Conservation (phyloP, 2,797 vertebrate genomes). For the Pampus argenteus region DNA sequence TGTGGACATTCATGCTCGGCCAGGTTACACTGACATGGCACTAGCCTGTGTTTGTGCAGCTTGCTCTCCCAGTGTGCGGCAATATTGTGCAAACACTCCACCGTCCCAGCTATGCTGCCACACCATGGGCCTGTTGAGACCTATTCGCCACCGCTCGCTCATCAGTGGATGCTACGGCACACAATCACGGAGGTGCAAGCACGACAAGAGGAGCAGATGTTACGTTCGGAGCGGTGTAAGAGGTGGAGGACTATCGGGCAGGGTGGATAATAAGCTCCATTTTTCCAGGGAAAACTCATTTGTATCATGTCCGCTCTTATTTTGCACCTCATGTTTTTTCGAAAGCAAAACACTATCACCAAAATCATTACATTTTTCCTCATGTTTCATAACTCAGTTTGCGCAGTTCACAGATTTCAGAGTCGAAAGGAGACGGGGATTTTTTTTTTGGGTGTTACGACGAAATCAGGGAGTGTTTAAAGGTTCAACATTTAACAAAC, state of each 20-base stretch:
- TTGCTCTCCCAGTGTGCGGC: slow-evolving; percentile 47
- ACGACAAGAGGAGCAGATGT: not conserved
- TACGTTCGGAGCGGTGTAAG: not conserved
- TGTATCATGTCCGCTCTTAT: not conserved
- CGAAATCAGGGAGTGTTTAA: too few species aligned
- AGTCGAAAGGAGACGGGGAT: not conserved
- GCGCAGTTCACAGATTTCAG: not conserved
- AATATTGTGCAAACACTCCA: slow-evolving; percentile 50
- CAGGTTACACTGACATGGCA: slow-evolving; percentile 52
- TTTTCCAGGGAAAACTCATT: not conserved
- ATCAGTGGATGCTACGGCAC: slow-evolving; percentile 26
- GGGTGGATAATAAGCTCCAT: not conserved
- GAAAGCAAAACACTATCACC: not conserved
- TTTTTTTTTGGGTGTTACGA: too few species aligned
- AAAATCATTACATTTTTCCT: not conserved
- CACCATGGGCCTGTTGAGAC: slow-evolving; percentile 45
- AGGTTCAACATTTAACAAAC: too few species aligned
- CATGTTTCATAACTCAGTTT: not conserved
- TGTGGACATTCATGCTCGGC: slow-evolving; percentile 47
- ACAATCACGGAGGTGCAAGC: slow-evolving; percentile 1
- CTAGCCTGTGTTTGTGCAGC: slow-evolving; percentile 68
- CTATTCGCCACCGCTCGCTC: slow-evolving; percentile 31
- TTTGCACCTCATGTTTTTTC: slow-evolving; percentile 2
- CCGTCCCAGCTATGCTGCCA: slow-evolving; percentile 16
- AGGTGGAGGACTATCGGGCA: slow-evolving; percentile 15